A percentile compares a stretch with the other conserved stretches of the same genome.
Conservation (phyloP, 2,888 invertebrate genomes). For the Drosophila helvetica region DNA sequence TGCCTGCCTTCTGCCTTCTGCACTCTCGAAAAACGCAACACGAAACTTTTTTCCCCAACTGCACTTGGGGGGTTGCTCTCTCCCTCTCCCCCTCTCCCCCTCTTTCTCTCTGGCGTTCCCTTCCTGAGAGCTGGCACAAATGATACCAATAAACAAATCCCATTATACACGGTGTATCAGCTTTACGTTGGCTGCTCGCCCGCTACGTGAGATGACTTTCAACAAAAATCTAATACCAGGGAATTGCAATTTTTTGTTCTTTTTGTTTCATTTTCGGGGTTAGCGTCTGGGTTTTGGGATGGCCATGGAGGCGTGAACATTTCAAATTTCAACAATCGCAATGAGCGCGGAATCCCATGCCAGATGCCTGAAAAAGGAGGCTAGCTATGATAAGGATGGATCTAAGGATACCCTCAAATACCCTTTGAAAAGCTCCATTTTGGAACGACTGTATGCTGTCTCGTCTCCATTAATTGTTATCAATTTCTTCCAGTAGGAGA, state of each 20-base stretch:
- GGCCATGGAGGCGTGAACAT: slow-evolving; percentile 39
- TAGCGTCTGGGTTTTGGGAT: background rate
- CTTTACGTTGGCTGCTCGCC: slow-evolving; percentile 72
- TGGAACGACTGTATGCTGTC: no score
- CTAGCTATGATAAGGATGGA: background rate
- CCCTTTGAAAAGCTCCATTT: no score
- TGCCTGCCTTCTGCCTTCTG: slow-evolving; percentile 47
- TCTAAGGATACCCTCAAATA: background rate
- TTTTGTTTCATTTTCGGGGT: slow-evolving; percentile 30
- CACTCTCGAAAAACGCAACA: slow-evolving; percentile 76
- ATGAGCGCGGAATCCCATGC: background rate
- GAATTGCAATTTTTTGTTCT: background rate
- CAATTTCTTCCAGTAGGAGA: no score
- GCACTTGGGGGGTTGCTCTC: slow-evolving; percentile 30
- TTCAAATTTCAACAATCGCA: slow-evolving; percentile 20
- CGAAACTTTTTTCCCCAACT: slow-evolving; percentile 63
- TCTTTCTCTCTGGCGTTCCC: background rate
- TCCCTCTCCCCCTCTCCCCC: no score
- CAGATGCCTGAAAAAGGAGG: background rate
- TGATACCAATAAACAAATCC: slow-evolving; percentile 83
- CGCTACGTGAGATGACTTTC: slow-evolving; percentile 81
- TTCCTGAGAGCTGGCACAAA: slow-evolving; percentile 70
- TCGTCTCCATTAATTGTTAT: no score
- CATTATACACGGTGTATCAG: slow-evolving; percentile 83
- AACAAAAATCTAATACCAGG: slow-evolving; percentile 44